Conservation (phyloP, 2,113 vertebrate genomes). For the Malurus elegans region DNA sequence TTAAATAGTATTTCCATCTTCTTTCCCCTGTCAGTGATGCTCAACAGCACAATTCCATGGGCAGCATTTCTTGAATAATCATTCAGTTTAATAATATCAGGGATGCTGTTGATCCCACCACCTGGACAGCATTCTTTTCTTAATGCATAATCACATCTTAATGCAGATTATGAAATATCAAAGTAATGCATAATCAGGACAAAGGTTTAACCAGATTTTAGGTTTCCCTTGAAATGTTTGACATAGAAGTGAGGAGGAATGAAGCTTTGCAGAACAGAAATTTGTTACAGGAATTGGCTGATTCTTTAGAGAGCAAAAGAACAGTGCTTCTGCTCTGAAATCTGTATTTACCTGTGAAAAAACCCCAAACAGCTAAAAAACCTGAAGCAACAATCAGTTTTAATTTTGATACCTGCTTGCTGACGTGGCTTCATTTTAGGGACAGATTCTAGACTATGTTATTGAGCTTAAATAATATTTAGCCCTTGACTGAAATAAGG, state of each 20-base stretch:
- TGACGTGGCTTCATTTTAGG: background rate
- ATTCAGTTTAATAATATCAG: background rate
- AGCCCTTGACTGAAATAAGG: background rate
- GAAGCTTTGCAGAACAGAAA: background rate
- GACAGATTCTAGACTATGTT: background rate
- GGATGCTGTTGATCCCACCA: background rate
- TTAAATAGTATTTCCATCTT: background rate
- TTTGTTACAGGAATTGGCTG: background rate
- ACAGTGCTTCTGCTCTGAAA: background rate
- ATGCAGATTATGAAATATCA: background rate
- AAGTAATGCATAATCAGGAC: background rate
- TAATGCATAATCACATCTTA: background rate
- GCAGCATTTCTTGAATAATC: background rate
- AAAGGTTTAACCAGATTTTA: background rate
- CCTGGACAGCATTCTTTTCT: background rate
- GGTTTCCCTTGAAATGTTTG: background rate
- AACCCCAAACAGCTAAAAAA: background rate
- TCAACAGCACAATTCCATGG: background rate
- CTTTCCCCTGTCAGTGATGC: background rate
- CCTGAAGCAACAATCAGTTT: background rate
- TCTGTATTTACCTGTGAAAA: background rate
- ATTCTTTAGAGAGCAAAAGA: background rate
- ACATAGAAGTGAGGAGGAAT: background rate
- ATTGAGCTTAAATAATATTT: background rate
- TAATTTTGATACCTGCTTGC: background rate